Base-by-base conservation (phyloP, 2,888 invertebrate genomes). In the Strigamia transsilvanica region DNA sequence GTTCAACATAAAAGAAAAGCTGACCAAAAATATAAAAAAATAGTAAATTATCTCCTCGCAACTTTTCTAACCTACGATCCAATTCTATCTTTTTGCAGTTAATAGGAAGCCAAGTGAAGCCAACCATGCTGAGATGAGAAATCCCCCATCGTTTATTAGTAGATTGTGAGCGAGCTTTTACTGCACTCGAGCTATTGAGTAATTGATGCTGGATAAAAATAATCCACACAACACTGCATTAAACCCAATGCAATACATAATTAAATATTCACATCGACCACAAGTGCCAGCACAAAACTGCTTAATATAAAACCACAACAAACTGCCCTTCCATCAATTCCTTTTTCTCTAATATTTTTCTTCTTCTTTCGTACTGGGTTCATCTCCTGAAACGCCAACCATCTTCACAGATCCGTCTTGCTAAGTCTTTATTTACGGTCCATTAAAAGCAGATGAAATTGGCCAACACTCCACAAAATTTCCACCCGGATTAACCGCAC, bases 41-140 rank as follows among this genome's bases (percentile, higher is more conserved):
- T 32, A 73, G 73, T 73, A 27, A 73, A 73, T 73, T 73, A 73
- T 27, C 21, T 2, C 73, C 73, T 73, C 73, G 73, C 73, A 73
- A 73, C 73, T 73, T 73, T 61, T 73, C 27, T 73, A 73, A 73
- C 73, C 73, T 73, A 73, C 23, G 73, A 73, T 73, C 73, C 73
- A 73, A 73, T 73, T 73, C 73, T 73, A 73, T 73, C 73, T 73
- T 32, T 73, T 73, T 73, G 73, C 73, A 73, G 73, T 73, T 73
- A 73, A 73, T 73, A 73, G 73, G 73, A 73, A 73, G 73, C 73
- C 73, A n/a, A 73, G 73, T 32, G 73, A 73, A 73, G 73, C 73
- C 32, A 73, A 73, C 73, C 73, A 27, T 73, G 73, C n/a, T 73
- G 32, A 12, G 73, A 73, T 73, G 32, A 12, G 73, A 73, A 73